Evolutionary conservation across 2,888 invertebrate species (phyloP), one percentile per base, ranked within the genome.

Genomic region (Caenorhabditis zanzibari): DNA sequence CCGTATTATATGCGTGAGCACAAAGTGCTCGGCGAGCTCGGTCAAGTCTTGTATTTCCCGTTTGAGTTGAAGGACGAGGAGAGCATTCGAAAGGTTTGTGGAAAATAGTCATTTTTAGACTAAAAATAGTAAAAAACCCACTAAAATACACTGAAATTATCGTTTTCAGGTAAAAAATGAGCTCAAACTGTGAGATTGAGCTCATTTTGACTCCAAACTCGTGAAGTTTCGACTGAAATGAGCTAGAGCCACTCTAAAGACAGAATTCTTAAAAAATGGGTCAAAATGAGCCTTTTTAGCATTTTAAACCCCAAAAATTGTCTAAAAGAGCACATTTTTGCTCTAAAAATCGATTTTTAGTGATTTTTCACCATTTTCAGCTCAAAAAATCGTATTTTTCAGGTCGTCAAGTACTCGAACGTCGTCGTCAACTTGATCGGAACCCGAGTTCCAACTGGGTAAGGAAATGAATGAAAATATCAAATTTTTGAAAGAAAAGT

Each of bases 341-440:
- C 44, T 44, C 16, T 14, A 44, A 5, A 44, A 44, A 12, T 32
- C 7, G 32, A 32, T 32, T 32, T 32, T 32, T 4, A 32, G 32
- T 32, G 32, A 7, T 10, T 26, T n/a, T n/a, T n/a, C n/a, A n/a
- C n/a, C n/a, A n/a, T n/a, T n/a, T n/a, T n/a, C n/a, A n/a, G n/a
- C n/a, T n/a, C n/a, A n/a, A n/a, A 41, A 47, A 58, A 32, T 32
- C n/a, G n/a, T n/a, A 49, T 41, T 58, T 49, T 49, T 59, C 49
- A 86, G 83, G 91, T 88, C 12, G 95, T 99, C 49, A 95, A 96
- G 92, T 96, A 99, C 94, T 98, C 98, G 1, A 97, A 98, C 94
- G 96, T 98, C 69, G 99, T 98, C 0, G 95, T 99, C 87, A 99
- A 99, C 93, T 94, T 98, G 80, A 94, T 99, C 85, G 98, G 98